Evolutionary conservation across 2,888 invertebrate genomes (phyloP).

Genomic region (Lathronympha strigana): DNA sequence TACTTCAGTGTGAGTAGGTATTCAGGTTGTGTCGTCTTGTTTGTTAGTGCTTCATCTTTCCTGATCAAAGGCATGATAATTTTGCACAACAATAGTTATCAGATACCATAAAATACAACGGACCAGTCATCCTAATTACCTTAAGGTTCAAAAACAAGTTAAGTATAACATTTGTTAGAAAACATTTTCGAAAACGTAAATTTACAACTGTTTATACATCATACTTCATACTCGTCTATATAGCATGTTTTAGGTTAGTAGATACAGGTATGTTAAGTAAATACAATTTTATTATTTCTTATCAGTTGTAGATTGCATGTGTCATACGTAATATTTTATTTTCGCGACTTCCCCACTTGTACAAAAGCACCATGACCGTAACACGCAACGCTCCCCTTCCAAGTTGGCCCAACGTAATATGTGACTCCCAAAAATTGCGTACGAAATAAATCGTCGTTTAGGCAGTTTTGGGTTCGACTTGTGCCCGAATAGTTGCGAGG

Average conservation of each 20-base stretch:
- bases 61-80: slow-evolving; percentile 1
- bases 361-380: slow-evolving; percentile 13
- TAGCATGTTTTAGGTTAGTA: too few species aligned
- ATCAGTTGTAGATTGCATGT: not conserved
- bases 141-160: too few species aligned
- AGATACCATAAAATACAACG: not conserved
- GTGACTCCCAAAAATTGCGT: slow-evolving; percentile 41
- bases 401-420: slow-evolving; percentile 19
- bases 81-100: not conserved
- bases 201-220: too few species aligned
- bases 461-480: slow-evolving; percentile 44
- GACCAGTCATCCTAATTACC: too few species aligned
- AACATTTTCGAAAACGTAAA: too few species aligned
- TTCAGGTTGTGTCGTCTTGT: slow-evolving; percentile 4
- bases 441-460: slow-evolving; percentile 44
- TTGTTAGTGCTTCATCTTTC: slow-evolving; percentile 5
- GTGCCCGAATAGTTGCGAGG: slow-evolving; percentile 65
- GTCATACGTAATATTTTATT: slow-evolving; percentile 7
- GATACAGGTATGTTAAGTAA: too few species aligned
- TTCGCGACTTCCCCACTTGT: not conserved
- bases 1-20: slow-evolving; percentile 21
- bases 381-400: slow-evolving; percentile 14
- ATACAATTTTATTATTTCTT: too few species aligned
- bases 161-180: too few species aligned
- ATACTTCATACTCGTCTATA: too few species aligned